Conservation (phyloP, 2,113 vertebrate species). For the Brachypteracias leptosomus region DNA sequence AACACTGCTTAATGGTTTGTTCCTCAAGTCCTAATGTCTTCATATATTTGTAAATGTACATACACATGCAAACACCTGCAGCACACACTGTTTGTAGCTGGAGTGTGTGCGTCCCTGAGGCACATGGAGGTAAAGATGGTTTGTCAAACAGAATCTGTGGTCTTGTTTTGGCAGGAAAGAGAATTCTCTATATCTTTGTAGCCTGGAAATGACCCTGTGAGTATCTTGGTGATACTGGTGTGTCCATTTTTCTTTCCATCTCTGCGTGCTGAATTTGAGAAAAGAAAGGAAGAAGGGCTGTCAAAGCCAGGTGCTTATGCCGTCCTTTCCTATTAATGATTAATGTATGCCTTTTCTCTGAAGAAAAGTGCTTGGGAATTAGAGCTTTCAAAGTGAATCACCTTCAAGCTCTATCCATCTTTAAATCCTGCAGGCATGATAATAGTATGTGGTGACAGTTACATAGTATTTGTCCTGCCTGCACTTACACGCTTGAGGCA, state of each 20-base stretch:
- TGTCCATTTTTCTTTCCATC: background rate
- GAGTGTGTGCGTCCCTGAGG: background rate
- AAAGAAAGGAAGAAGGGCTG: background rate
- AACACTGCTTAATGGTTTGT: fast-evolving
- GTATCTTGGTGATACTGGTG: background rate
- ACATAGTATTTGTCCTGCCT: background rate
- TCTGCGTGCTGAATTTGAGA: background rate
- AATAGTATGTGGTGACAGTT: background rate
- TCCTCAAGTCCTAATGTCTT: fast-evolving
- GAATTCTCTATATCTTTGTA: background rate
- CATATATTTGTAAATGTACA: fast-evolving
- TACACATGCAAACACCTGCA: background rate
- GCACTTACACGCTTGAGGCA: background rate
- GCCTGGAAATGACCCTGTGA: background rate
- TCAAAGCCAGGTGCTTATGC: background rate
- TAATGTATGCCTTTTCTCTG: constrained; percentile 30
- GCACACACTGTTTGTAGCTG: fast-evolving
- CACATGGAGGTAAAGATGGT: fast-evolving
- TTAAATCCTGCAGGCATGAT: background rate
- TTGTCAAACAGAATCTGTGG: background rate
- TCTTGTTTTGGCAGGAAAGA: background rate
- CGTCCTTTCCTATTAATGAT: constrained; percentile 26
- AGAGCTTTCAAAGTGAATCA: constrained; percentile 41
- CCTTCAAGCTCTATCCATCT: constrained; percentile 1
- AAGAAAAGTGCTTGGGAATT: constrained; percentile 46